Percentiles rank a stretch among this genome's conserved stretches.
Conservation (phyloP, 2,113 vertebrate genomes). For the Tupaia chinensis region DNA sequence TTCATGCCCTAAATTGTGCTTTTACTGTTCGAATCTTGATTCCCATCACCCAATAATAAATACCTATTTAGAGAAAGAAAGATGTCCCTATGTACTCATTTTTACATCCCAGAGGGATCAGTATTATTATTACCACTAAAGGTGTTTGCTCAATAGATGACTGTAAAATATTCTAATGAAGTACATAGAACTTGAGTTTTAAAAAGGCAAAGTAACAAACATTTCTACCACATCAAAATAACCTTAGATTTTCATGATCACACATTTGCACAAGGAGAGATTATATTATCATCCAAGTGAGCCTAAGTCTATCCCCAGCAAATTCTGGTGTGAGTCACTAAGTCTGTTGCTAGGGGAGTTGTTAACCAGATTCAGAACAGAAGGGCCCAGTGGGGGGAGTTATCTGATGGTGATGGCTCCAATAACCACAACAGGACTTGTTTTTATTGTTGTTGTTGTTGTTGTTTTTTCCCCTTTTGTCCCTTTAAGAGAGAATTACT, state of each 20-base stretch:
- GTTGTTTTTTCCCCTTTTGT: neutral
- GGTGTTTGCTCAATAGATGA: neutral
- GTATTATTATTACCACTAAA: neutral
- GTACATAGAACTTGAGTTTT: neutral
- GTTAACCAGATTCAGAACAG: slow-evolving; percentile 49
- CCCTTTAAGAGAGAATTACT: neutral
- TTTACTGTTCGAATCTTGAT: neutral
- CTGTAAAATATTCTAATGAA: neutral
- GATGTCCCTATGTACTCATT: neutral
- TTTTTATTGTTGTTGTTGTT: neutral
- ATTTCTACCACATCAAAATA: slow-evolving; percentile 9
- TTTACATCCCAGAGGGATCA: neutral
- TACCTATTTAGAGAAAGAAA: neutral
- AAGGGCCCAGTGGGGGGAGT: neutral
- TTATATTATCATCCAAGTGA: slow-evolving; percentile 5
- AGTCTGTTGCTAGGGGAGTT: slow-evolving; percentile 57
- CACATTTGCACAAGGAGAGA: neutral
- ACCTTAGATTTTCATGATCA: slow-evolving; percentile 32
- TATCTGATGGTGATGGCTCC: slow-evolving; percentile 21
- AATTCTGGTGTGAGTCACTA: slow-evolving; percentile 44
- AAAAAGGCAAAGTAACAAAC: slow-evolving; percentile 6
- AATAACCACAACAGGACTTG: slow-evolving; percentile 20
- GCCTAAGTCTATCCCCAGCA: neutral
- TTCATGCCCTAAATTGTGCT: slow-evolving; percentile 7
- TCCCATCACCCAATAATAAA: neutral